Percentiles rank a stretch among this genome's conserved stretches.
Evolutionary conservation across 2,888 invertebrate species (phyloP).

Genomic region (Sepioteuthis lessoniana): DNA sequence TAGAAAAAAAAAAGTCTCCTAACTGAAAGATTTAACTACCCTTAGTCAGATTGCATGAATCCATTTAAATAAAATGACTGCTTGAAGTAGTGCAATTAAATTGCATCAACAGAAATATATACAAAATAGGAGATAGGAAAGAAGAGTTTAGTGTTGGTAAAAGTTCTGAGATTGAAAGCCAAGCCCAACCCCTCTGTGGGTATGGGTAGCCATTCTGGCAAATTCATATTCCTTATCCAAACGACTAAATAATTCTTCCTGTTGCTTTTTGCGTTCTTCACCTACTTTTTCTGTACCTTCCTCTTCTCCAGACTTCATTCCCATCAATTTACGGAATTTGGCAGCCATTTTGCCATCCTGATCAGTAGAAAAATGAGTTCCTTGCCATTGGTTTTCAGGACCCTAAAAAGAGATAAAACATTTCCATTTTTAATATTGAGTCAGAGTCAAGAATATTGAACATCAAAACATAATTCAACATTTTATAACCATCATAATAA

Average conservation of each 20-base stretch:
- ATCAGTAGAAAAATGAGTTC: slow-evolving; percentile 85
- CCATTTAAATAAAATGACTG: neutral
- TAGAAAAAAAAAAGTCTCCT: neutral
- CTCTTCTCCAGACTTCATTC: slow-evolving; percentile 81
- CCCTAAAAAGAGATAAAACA: slow-evolving; percentile 57
- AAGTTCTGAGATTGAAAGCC: slow-evolving; percentile 73
- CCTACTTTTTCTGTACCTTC: slow-evolving; percentile 59
- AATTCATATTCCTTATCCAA: slow-evolving; percentile 98
- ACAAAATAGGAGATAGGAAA: neutral
- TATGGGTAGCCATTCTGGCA: slow-evolving; percentile 94
- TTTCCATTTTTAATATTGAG: no score
- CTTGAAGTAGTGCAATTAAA: neutral
- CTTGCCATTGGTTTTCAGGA: slow-evolving; percentile 68
- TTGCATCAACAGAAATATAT: neutral
- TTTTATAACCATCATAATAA: no score
- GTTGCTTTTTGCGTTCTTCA: slow-evolving; percentile 71
- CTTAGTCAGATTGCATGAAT: neutral
- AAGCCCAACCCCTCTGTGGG: slow-evolving; percentile 84
- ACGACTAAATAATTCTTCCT: slow-evolving; percentile 87
- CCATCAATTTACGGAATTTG: slow-evolving; percentile 97
- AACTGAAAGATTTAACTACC: neutral
- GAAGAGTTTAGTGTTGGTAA: slow-evolving; percentile 38
- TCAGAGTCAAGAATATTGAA: neutral
- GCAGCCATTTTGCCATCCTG: slow-evolving; percentile 92
- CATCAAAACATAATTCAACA: neutral